Evolutionary conservation across 2,113 vertebrate genomes (phyloP).

Genomic region (Blennius ocellaris): DNA sequence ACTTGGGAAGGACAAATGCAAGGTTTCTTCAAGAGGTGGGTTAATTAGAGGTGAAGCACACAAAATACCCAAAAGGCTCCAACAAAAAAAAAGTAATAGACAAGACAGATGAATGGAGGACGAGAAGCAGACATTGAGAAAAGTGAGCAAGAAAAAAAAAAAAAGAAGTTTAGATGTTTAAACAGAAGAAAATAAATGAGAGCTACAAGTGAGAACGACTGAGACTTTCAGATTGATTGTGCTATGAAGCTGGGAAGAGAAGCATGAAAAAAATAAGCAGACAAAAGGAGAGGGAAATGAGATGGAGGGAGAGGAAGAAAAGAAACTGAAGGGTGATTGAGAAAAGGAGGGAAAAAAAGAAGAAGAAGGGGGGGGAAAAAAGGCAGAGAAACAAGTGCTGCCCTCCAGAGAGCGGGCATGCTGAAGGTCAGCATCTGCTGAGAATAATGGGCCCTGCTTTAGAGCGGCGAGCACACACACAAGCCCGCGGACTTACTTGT

Average conservation of each 20-base stretch:
- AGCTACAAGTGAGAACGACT: constrained; percentile 8
- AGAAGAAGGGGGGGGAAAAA: constrained; percentile 1
- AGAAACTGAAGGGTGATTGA: neutral
- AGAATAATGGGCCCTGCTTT: constrained; percentile 70
- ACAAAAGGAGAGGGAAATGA: constrained; percentile 39
- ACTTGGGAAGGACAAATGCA: neutral
- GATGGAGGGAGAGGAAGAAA: constrained; percentile 14
- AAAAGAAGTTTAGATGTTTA: constrained; percentile 3
- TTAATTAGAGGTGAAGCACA: neutral
- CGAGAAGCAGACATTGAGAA: neutral
- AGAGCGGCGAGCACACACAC: constrained; percentile 4
- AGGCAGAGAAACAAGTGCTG: constrained; percentile 61
- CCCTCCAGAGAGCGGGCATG: constrained; percentile 62
- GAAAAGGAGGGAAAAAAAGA: constrained; percentile 15
- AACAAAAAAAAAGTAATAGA: neutral
- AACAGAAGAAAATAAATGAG: constrained; percentile 13
- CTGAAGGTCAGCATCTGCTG: constrained; percentile 77
- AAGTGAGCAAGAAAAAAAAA: constrained; percentile 12
- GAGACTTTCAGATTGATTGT: constrained; percentile 31
- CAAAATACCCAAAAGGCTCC: neutral
- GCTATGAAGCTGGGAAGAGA: constrained; percentile 29
- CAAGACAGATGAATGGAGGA: neutral
- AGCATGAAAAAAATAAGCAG: constrained; percentile 29
- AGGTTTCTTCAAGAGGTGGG: neutral
- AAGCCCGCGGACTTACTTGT: constrained; percentile 27